Conservation (phyloP, 2,797 vertebrate species). For the Gephyroberyx darwinii region DNA sequence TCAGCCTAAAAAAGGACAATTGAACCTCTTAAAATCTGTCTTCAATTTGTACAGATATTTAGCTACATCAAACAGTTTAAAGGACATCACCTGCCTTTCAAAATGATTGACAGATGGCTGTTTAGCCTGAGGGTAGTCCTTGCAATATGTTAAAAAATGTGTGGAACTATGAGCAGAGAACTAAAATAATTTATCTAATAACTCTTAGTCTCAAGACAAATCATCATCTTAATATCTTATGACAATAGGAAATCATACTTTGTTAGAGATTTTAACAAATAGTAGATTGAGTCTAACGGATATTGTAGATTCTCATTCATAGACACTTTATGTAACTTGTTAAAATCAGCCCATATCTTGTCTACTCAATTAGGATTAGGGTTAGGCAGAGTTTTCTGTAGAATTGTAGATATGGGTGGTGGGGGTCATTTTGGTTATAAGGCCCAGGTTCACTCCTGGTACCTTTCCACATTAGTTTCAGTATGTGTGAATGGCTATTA, state of each 20-base stretch:
- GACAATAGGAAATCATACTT: neutral
- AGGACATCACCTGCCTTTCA: neutral
- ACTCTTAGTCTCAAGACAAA: neutral
- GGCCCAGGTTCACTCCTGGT: conserved; percentile 6
- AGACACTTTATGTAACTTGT: neutral
- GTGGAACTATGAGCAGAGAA: too few relatives aligned
- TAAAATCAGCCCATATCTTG: neutral
- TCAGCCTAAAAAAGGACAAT: too few relatives aligned
- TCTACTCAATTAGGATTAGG: conserved; percentile 53
- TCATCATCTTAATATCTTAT: neutral
- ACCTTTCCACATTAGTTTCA: conserved; percentile 8
- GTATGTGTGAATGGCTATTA: conserved; percentile 12
- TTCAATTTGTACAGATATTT: neutral
- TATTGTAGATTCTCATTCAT: neutral
- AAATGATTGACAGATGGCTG: neutral
- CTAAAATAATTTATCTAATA: too few relatives aligned
- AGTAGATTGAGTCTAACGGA: neutral
- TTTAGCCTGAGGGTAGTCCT: neutral
- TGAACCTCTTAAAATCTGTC: too few relatives aligned
- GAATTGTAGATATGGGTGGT: conserved; percentile 43
- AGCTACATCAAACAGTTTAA: neutral
- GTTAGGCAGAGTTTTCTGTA: conserved; percentile 66
- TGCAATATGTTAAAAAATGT: too few relatives aligned
- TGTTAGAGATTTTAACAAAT: neutral
- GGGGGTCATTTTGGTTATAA: conserved; percentile 26